Percentiles rank a stretch among this genome's conserved stretches.
Conservation (phyloP, 2,797 vertebrate genomes). For the Poliocrania exsul region DNA sequence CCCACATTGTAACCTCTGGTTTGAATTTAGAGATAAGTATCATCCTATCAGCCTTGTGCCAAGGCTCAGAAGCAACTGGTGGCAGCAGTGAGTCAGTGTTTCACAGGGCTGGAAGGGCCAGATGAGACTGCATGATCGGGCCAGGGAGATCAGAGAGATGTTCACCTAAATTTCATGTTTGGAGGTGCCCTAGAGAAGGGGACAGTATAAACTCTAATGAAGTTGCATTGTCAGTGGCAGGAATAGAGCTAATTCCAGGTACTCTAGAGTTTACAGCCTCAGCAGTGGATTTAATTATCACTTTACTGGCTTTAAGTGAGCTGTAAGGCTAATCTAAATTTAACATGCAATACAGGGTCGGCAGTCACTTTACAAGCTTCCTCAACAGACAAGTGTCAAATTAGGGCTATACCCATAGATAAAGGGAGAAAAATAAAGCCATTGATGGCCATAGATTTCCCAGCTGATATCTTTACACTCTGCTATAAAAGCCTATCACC, state of each 20-base stretch:
- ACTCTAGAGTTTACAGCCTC: constrained; percentile 46
- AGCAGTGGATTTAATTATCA: constrained; percentile 71
- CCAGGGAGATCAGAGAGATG: fast-evolving
- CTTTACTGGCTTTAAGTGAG: constrained; percentile 67
- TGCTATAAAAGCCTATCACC: constrained; percentile 76
- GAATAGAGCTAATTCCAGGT: constrained; percentile 41
- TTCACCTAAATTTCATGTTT: background rate
- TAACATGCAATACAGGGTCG: constrained; percentile 58
- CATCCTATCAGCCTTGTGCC: background rate
- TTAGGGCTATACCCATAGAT: constrained; percentile 73
- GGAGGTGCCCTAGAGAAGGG: fast-evolving
- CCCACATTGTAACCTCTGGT: background rate
- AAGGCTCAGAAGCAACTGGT: background rate
- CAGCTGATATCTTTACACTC: constrained; percentile 72
- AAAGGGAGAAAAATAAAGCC: constrained; percentile 67
- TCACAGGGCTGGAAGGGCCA: background rate
- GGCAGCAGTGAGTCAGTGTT: background rate
- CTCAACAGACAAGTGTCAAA: constrained; percentile 70
- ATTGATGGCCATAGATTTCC: constrained; percentile 56
- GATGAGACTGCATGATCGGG: background rate
- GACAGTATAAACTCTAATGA: background rate
- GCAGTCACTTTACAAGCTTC: constrained; percentile 66
- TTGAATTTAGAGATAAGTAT: background rate
- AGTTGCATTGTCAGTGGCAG: background rate
- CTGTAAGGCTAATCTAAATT: constrained; percentile 67